Evolutionary conservation across 92 coral and sea anemone genomes (phyloP).

Genomic region (Diadumene lineata): DNA sequence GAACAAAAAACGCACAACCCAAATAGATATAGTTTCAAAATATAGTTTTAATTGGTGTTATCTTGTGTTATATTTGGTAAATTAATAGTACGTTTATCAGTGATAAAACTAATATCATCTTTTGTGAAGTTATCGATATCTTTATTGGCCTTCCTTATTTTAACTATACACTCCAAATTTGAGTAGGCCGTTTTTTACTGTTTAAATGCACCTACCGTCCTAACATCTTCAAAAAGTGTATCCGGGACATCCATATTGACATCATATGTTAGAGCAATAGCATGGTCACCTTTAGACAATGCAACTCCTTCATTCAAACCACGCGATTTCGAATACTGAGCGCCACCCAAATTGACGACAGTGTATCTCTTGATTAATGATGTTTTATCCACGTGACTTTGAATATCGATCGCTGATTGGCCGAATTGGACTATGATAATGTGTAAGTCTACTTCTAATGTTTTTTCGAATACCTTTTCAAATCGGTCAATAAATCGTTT

Average conservation of each 20-base stretch:
- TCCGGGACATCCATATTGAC: slow-evolving; percentile 70
- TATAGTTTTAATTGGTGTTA: no score
- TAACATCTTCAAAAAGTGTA: slow-evolving; percentile 66
- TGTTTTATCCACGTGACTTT: slow-evolving; percentile 14
- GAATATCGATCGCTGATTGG: slow-evolving; percentile 27
- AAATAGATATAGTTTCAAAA: no score
- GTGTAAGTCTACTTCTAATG: slow-evolving; percentile 69
- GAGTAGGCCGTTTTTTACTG: no score
- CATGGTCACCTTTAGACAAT: slow-evolving; percentile 44
- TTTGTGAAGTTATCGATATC: no score
- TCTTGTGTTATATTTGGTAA: no score
- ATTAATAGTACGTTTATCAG: no score
- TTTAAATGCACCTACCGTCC: slow-evolving; percentile 69
- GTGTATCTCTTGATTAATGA: slow-evolving; percentile 33
- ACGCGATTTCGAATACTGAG: slow-evolving; percentile 58
- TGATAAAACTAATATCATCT: no score
- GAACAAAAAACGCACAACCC: no score
- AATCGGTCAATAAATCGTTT: slow-evolving; percentile 58
- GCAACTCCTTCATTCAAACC: slow-evolving; percentile 65
- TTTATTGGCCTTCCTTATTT: no score
- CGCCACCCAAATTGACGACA: slow-evolving; percentile 43
- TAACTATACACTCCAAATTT: no score
- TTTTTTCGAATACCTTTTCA: slow-evolving; percentile 40
- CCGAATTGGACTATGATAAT: slow-evolving; percentile 54
- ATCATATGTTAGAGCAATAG: slow-evolving; percentile 58